A percentile compares a stretch with the other conserved stretches of the same genome.
Evolutionary conservation across 2,888 invertebrate species (phyloP).

Genomic region (Acleris emargana): DNA sequence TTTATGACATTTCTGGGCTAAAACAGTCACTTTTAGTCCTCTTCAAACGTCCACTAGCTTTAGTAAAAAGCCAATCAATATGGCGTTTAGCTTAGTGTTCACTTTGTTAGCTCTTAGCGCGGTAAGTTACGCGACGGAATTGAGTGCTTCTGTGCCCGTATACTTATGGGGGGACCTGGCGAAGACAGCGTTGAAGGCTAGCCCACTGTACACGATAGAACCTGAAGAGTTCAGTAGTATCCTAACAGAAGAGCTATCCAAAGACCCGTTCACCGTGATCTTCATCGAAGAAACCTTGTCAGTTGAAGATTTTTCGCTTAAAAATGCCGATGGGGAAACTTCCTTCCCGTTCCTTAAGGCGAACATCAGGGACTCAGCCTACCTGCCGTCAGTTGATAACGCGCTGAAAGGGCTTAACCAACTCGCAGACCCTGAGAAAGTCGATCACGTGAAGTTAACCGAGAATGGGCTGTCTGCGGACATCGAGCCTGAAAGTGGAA

Average conservation of each 20-base stretch:
- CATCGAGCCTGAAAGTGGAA: constrained; percentile 68
- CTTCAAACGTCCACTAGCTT: constrained; percentile 64
- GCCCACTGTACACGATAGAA: constrained; percentile 61
- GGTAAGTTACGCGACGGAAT: constrained; percentile 60
- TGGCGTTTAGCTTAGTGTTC: constrained; percentile 76
- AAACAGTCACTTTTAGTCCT: constrained; percentile 65
- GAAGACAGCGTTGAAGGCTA: constrained; percentile 51
- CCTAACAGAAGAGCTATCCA: constrained; percentile 62
- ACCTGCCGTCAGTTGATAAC: constrained; percentile 85
- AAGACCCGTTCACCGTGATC: constrained; percentile 72
- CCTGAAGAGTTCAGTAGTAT: constrained; percentile 62
- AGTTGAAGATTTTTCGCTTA: constrained; percentile 83
- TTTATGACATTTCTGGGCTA: constrained; percentile 67
- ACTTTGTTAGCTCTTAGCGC: constrained; percentile 71
- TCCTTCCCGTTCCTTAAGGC: constrained; percentile 67
- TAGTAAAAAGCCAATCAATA: constrained; percentile 54
- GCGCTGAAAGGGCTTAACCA: constrained; percentile 82
- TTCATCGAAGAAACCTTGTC: constrained; percentile 83
- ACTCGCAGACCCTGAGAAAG: constrained; percentile 66
- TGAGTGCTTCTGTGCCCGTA: constrained; percentile 72
- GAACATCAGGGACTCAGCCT: constrained; percentile 67
- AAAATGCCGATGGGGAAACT: constrained; percentile 67
- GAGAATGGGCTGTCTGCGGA: constrained; percentile 66
- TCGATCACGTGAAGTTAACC: constrained; percentile 65
- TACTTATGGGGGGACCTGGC: constrained; percentile 82